phyloP scores from a whole-genome alignment of 2,888 invertebrate species.

The Andrena chrysosceles region DNA sequence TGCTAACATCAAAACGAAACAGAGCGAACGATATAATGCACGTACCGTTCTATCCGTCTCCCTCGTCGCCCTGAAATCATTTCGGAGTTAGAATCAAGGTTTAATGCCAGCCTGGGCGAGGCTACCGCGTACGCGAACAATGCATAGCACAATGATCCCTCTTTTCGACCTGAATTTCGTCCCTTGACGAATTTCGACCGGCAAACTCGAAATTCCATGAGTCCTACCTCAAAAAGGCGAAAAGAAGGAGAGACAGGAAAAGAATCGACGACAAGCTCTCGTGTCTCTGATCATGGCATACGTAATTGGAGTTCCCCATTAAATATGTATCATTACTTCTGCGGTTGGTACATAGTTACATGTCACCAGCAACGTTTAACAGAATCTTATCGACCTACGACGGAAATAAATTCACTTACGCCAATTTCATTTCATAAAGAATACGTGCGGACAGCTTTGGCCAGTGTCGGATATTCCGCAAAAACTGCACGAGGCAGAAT shows the following conservation, averaged over 20 bases:
- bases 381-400: background rate
- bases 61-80: conserved; percentile 70
- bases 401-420: too few species aligned
- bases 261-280: background rate
- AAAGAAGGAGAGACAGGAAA: conserved; percentile 18
- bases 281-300: conserved; percentile 18
- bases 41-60: background rate
- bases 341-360: background rate
- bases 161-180: conserved; percentile 68
- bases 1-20: conserved; percentile 35
- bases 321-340: conserved; percentile 11
- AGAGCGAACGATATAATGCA: conserved; percentile 18
- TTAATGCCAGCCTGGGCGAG: conserved; percentile 70
- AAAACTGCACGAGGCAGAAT: conserved; percentile 16
- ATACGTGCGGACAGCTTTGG: background rate
- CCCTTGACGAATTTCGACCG: conserved; percentile 75
- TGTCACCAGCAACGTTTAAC: background rate
- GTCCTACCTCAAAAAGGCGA: conserved; percentile 48
- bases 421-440: too few species aligned
- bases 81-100: conserved; percentile 78
- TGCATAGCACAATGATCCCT: conserved; percentile 69
- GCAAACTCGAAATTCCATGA: conserved; percentile 71
- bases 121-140: conserved; percentile 69
- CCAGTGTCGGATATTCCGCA: background rate
- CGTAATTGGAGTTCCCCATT: conserved; percentile 22